Conservation (phyloP, 2,113 vertebrate species). For the Tachycineta bicolor region DNA sequence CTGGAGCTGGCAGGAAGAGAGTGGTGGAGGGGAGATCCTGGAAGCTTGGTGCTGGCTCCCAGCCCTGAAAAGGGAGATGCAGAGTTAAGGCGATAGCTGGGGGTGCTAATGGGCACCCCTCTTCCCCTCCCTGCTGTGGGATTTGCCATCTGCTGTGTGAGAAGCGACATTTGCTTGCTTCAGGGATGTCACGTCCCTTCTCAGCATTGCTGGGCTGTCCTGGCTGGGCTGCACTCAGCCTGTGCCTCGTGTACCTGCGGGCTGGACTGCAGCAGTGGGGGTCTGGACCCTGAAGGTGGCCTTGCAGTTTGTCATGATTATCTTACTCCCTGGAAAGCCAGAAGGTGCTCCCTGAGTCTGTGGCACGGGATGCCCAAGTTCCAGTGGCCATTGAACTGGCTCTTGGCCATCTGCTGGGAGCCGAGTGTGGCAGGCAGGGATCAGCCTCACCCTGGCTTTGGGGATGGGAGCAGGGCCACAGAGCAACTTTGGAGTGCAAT, state of each 20-base stretch:
- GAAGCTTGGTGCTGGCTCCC: constrained; percentile 1
- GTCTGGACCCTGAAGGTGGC: neutral
- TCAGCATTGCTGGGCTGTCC: neutral
- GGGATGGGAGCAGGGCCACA: neutral
- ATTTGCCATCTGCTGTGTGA: constrained; percentile 64
- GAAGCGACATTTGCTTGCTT: constrained; percentile 42
- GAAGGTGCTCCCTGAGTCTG: neutral
- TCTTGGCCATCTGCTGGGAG: neutral
- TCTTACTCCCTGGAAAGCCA: neutral
- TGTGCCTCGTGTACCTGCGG: accelerated
- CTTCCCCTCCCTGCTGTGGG: constrained; percentile 40
- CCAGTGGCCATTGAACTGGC: accelerated
- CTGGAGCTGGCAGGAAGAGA: neutral
- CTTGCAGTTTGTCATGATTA: neutral
- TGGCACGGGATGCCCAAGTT: accelerated
- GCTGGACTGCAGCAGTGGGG: neutral
- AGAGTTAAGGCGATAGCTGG: constrained; percentile 40
- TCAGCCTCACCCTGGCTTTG: neutral
- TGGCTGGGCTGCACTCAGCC: neutral
- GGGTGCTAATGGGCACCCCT: constrained; percentile 46
- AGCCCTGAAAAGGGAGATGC: constrained; percentile 12
- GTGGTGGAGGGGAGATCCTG: neutral
- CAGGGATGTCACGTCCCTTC: neutral
- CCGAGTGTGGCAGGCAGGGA: neutral
- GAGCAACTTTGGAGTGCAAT: accelerated